Percentiles rank a stretch among this genome's conserved stretches.
Evolutionary conservation across 2,113 vertebrate genomes (phyloP).

Genomic region (Euleptes europaea): DNA sequence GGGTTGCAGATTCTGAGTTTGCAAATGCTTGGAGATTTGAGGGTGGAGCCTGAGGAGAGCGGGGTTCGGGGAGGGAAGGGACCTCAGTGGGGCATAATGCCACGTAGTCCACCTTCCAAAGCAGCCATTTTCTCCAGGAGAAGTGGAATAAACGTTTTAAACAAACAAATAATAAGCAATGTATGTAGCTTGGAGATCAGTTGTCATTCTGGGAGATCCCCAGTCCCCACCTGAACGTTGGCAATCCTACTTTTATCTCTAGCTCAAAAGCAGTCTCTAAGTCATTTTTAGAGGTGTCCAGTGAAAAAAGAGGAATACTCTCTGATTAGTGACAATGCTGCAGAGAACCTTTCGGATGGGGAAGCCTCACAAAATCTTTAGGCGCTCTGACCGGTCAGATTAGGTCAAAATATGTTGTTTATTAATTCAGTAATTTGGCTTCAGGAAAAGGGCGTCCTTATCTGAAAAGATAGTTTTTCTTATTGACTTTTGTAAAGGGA

Average conservation of each 20-base stretch:
- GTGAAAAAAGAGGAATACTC: not conserved
- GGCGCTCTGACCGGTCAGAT: not conserved
- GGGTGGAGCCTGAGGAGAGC: no score
- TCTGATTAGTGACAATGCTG: not conserved
- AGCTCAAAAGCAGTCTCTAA: not conserved
- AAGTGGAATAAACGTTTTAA: no score
- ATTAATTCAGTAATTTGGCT: not conserved
- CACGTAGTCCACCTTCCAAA: no score
- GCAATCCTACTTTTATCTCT: not conserved
- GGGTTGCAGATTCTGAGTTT: no score
- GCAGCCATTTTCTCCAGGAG: no score
- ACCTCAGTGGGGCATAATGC: no score
- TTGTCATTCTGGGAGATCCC: no score
- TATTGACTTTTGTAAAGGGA: not conserved
- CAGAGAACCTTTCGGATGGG: not conserved
- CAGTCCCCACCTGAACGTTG: no score
- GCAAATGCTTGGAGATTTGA: no score
- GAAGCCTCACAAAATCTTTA: not conserved
- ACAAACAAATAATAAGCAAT: no score
- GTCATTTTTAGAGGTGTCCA: not conserved
- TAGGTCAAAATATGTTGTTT: not conserved
- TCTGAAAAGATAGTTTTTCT: not conserved
- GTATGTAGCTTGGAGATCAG: no score
- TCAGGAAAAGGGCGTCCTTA: not conserved
- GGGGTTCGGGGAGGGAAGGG: no score